A percentile compares a stretch with the other conserved stretches of the same genome.
phyloP scores from a whole-genome alignment of 2,888 invertebrate genomes.

The Cephus pulcher region DNA sequence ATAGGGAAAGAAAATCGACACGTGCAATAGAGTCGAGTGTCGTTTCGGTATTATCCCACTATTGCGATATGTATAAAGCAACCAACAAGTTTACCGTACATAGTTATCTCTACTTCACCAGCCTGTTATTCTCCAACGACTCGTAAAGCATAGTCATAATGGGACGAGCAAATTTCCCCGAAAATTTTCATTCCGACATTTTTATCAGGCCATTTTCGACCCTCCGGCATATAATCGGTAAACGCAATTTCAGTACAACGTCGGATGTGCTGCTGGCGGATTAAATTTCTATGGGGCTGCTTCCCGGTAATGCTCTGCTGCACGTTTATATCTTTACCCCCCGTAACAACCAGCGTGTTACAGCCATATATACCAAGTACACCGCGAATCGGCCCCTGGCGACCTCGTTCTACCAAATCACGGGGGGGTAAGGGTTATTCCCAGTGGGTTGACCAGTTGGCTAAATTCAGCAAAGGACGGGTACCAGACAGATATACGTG shows the following conservation, averaged over 20 bases:
- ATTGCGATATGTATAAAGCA: neutral
- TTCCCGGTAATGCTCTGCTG: neutral
- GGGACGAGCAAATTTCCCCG: constrained; percentile 16
- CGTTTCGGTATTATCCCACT: constrained; percentile 28
- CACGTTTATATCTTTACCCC: constrained; percentile 5
- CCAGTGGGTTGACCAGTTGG: neutral
- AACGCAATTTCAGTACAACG: constrained; percentile 35
- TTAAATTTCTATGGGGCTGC: constrained; percentile 44
- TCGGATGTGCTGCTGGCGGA: constrained; percentile 40
- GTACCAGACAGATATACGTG: neutral
- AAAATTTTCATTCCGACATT: constrained; percentile 41
- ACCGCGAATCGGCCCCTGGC: neutral
- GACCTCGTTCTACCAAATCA: neutral
- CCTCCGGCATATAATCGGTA: constrained; percentile 50
- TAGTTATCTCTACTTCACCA: neutral
- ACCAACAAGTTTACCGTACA: neutral
- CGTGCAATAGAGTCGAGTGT: constrained; percentile 3
- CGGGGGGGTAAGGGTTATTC: neutral
- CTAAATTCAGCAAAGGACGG: neutral
- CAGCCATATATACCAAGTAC: neutral
- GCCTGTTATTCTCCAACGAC: neutral
- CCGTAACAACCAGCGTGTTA: neutral
- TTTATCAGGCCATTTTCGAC: constrained; percentile 38
- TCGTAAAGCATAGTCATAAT: neutral
- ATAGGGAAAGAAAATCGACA: neutral